Evolutionary conservation across 2,888 invertebrate genomes (phyloP), one percentile per base, ranked within the genome.

Genomic region (Scaptomyza cyrtandrae): DNA sequence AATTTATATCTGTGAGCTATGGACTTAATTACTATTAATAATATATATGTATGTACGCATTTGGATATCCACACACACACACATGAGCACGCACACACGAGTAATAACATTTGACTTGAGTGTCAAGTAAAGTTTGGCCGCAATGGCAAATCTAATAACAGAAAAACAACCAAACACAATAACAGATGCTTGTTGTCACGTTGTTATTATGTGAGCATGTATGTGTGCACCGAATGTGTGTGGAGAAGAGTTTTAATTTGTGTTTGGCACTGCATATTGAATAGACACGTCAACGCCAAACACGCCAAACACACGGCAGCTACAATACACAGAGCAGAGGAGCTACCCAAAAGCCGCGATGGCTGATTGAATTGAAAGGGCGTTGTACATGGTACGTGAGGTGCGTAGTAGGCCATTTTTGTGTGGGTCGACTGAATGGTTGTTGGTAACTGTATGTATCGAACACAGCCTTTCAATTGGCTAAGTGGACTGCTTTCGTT

Each of bases 191-290:
- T 73, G 76, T 54, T 75, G 71, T 39, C 57, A 54, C 48, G 41
- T 49, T 72, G 41, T 49, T 72, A 56, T 52, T 57, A 59, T 52
- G 52, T 56, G 50, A 59, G 29, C 48, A 31, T 29, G 31, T 24
- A 24, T 29, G 39, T 45, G 31, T 35, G 37, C 48, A 27, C n/a
- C 48, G 53, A 9, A 45, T 55, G 46, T 63, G 50, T 62, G 58
- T 59, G 55, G 43, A 58, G 55, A 43, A 67, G 64, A 68, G 73
- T 82, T 82, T 87, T 87, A 82, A 86, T 86, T 87, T 73, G 87
- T 58, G 87, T 63, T 67, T 59, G 75, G 71, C 59, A 60, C 85
- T 81, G 87, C 82, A 86, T 81, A 86, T 71, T 87, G 85, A 80
- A 82, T 71, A 71, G 50, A 68, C 57, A 65, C 52, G 67, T 55